phyloP scores from a whole-genome alignment of 2,888 invertebrate genomes.

The Acrocyrtus sp. region DNA sequence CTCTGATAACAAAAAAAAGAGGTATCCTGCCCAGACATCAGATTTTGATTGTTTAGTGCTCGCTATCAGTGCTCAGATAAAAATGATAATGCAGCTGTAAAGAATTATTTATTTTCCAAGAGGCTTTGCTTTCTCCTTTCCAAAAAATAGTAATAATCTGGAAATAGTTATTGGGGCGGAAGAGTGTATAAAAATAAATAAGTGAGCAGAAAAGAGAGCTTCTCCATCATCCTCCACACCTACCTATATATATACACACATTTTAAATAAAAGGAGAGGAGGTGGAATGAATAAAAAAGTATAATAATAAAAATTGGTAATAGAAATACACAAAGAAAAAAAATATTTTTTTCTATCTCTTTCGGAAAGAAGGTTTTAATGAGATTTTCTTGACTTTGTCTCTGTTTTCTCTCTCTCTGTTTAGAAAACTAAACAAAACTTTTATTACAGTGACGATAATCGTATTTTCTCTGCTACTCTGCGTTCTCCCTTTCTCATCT shows the following conservation, averaged over 20 bases:
- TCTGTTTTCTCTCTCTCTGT: slow-evolving; percentile 36
- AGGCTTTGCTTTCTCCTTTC: slow-evolving; percentile 33
- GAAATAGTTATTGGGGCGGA: neutral
- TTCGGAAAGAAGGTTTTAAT: slow-evolving; percentile 57
- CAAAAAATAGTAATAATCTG: neutral
- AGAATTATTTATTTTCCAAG: slow-evolving; percentile 63
- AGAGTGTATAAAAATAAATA: neutral
- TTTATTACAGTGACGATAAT: slow-evolving; percentile 63
- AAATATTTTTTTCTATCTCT: slow-evolving; percentile 35
- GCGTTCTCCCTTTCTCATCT: slow-evolving; percentile 21
- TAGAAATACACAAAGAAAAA: neutral
- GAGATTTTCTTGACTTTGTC: slow-evolving; percentile 60
- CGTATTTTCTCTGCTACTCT: slow-evolving; percentile 58
- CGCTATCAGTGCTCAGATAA: too few relatives aligned
- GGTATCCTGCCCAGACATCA: too few relatives aligned
- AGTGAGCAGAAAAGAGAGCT: neutral
- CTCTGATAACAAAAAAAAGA: too few relatives aligned
- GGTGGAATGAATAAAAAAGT: too few relatives aligned
- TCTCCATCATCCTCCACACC: too few relatives aligned
- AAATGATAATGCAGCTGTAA: slow-evolving; percentile 63
- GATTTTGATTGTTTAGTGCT: too few relatives aligned
- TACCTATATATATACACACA: too few relatives aligned
- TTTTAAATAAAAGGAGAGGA: too few relatives aligned
- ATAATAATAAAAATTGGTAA: neutral
- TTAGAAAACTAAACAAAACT: slow-evolving; percentile 57